Percentiles rank a stretch among this genome's conserved stretches.
These are phyloP conservation scores for Heliconius ethilla DNA, from an alignment of 2,888 invertebrate genomes.

Conservation along the genomic window DNA sequence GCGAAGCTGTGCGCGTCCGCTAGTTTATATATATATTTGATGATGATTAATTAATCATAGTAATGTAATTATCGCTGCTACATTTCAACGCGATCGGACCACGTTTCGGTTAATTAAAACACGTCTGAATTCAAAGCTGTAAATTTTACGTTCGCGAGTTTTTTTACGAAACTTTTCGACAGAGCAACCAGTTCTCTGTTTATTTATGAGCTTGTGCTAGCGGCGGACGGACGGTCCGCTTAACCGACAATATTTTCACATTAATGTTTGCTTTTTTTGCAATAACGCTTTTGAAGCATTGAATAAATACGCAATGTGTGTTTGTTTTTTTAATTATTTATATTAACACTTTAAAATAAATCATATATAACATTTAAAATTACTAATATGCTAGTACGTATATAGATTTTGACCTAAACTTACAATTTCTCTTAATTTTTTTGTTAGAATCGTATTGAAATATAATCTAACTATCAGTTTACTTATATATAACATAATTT, in stretches of 20 bases:
- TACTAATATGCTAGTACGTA: background rate
- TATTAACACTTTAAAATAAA: background rate
- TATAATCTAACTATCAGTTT: conserved; percentile 5
- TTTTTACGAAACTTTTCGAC: conserved; percentile 76
- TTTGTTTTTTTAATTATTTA: background rate
- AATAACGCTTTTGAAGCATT: conserved; percentile 64
- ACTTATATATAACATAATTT: conserved; percentile 30
- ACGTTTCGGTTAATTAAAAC: conserved; percentile 77
- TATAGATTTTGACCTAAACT: background rate
- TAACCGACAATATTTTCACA: conserved; percentile 63
- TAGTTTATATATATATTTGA: too few species aligned
- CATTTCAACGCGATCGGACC: conserved; percentile 51
- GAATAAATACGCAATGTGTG: conserved; percentile 44
- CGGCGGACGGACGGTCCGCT: conserved; percentile 66
- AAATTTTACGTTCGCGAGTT: conserved; percentile 74
- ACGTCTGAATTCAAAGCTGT: conserved; percentile 73
- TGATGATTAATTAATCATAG: too few species aligned
- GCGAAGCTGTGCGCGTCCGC: too few species aligned
- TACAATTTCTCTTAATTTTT: background rate
- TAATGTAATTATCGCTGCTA: conserved; percentile 49
- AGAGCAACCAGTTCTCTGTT: conserved; percentile 78
- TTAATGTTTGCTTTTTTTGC: conserved; percentile 60
- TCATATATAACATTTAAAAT: background rate
- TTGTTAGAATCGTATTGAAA: background rate
- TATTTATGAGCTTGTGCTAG: conserved; percentile 79